phyloP scores from a whole-genome alignment of 2,113 vertebrate genomes.

The Amphiprion percula region DNA sequence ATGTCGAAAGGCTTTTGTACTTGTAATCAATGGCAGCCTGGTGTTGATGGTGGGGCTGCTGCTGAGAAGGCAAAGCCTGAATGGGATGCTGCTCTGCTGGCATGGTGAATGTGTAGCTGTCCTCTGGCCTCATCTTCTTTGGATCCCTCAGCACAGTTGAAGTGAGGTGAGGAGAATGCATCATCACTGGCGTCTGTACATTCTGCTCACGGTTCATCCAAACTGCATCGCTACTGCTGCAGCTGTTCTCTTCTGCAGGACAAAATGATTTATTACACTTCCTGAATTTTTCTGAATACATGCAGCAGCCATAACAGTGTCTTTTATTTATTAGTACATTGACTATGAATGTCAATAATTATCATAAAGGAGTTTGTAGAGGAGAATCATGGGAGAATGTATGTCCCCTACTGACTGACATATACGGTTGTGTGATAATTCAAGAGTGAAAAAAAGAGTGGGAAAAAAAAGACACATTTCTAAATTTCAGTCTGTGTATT shows the following conservation, averaged over 20 bases:
- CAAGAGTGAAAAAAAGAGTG: not conserved
- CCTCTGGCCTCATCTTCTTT: conserved; percentile 91
- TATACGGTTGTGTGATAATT: not conserved
- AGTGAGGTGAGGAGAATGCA: conserved; percentile 94
- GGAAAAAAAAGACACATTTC: not conserved
- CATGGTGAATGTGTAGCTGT: conserved; percentile 92
- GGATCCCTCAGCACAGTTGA: conserved; percentile 95
- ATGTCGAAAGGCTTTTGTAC: conserved; percentile 76
- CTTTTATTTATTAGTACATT: conserved; percentile 3
- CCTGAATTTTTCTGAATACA: not conserved
- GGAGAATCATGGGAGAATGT: not conserved
- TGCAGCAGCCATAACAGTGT: not conserved
- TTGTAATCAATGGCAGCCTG: conserved; percentile 95
- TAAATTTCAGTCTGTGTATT: not conserved
- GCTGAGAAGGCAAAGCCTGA: conserved; percentile 77
- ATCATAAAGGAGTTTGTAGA: not conserved
- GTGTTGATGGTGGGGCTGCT: conserved; percentile 74
- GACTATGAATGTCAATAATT: not conserved
- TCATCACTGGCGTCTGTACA: conserved; percentile 93
- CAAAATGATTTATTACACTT: not conserved
- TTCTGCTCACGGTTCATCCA: conserved; percentile 89
- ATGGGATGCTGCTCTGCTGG: conserved; percentile 86
- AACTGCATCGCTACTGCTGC: conserved; percentile 90
- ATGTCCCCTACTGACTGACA: not conserved
- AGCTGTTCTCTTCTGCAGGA: conserved; percentile 93